Percentiles rank a stretch among this genome's conserved stretches.
These are phyloP conservation scores for Megaptera novaeangliae DNA, from an alignment of 2,113 vertebrate genomes.

Conservation along the genomic window DNA sequence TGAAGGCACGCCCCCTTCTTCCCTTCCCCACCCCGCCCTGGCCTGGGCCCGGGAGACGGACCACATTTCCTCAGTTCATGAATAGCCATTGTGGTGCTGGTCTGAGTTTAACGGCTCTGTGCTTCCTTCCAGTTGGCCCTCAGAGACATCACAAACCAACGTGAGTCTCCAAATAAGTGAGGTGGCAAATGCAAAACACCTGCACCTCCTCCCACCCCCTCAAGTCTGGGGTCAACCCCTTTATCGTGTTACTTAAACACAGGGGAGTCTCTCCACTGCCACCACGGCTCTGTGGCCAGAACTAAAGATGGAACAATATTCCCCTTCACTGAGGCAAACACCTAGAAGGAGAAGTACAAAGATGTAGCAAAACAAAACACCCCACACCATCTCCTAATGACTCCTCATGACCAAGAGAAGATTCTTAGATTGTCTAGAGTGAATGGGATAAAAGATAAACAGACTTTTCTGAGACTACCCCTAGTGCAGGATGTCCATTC, in stretches of 20 bases:
- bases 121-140: conserved; percentile 67
- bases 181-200: not conserved
- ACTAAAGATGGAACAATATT: not conserved
- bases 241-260: not conserved
- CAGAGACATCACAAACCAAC: conserved; percentile 35
- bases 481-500: not conserved
- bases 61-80: conserved; percentile 53
- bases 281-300: not conserved
- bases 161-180: conserved; percentile 7
- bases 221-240: not conserved
- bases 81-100: conserved; percentile 65
- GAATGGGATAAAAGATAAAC: not conserved
- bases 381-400: not conserved
- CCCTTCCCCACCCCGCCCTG: not conserved
- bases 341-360: not conserved
- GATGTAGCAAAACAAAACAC: not conserved
- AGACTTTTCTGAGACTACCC: not conserved
- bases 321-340: not conserved
- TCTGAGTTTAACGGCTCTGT: conserved; percentile 13
- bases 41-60: conserved; percentile 21
- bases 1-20: not conserved
- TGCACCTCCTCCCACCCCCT: not conserved
- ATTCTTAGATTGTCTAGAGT: not conserved
- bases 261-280: not conserved
- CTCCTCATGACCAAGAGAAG: not conserved